Evolutionary conservation across 2,888 invertebrate species (phyloP), one percentile per base, ranked within the genome.

Genomic region (Deroplatys truncata): DNA sequence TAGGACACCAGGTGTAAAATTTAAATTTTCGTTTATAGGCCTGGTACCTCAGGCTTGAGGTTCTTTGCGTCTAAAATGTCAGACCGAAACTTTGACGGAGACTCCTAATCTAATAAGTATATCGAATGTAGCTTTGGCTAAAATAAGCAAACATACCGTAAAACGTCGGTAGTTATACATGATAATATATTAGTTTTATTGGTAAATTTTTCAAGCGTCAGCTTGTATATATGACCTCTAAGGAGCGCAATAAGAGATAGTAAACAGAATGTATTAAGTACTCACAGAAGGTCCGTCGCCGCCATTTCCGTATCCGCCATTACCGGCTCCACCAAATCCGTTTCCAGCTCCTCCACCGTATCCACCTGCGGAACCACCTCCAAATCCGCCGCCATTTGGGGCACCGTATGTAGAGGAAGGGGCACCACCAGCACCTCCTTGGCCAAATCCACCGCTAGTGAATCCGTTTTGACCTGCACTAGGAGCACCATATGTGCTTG

Each of bases 211-310:
- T n/a, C n/a, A n/a, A n/a, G n/a, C n/a, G n/a, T n/a, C n/a, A n/a
- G n/a, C n/a, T n/a, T n/a, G n/a, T n/a, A n/a, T n/a, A 31, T 31
- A 31, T 31, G 35, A 35, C 35, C 8, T 35, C 35, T 35, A 35
- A 43, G 43, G 43, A 35, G 13, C 13, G 13, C 43, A 43, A 13
- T 13, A 16, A 20, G 28, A 87, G 28, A 16, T 16, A 56, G 15
- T 16, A 56, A 56, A 56, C 56, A 56, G 20, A 20, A 72, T 43
- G 3, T 43, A 13, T 13, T 8, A 13, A 43, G 1, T 88, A 90
- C 90, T 90, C 86, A 91, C 91, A 28, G 90, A 89, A 28, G 90
- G 82, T 2, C 90, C 89, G 28, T 89, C 90, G 35, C 85, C 89
- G 25, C 85, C 90, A 20, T 88, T 90, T n/a, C 88, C 88, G 20